phyloP scores from a whole-genome alignment of 2,888 invertebrate genomes.

The Imbricaverruca yamaguchii region DNA sequence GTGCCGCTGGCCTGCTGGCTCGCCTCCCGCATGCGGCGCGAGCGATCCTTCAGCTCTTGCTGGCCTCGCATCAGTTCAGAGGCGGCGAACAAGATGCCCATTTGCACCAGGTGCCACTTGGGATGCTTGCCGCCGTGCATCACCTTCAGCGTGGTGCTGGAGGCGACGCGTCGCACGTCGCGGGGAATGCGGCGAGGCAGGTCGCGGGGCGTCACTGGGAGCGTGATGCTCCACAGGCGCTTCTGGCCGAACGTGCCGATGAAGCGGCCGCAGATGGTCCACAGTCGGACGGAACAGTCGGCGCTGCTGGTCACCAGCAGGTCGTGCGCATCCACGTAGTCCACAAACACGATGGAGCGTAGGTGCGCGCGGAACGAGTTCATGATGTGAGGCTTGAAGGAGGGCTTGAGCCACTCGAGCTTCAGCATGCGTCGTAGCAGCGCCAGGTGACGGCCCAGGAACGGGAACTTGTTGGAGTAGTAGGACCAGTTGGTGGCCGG shows the following conservation, averaged over 20 bases:
- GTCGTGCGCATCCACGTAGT: slow-evolving; percentile 57
- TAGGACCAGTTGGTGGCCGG: slow-evolving; percentile 51
- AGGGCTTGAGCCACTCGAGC: slow-evolving; percentile 51
- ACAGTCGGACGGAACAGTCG: slow-evolving; percentile 64
- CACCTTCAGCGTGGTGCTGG: slow-evolving; percentile 66
- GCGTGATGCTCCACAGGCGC: slow-evolving; percentile 52
- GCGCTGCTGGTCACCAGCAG: slow-evolving; percentile 59
- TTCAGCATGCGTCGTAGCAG: slow-evolving; percentile 63
- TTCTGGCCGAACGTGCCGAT: slow-evolving; percentile 68
- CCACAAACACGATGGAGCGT: slow-evolving; percentile 57
- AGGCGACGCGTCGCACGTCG: slow-evolving; percentile 64
- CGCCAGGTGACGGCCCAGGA: slow-evolving; percentile 48
- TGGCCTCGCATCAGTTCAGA: background rate
- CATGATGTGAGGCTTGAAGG: slow-evolving; percentile 53
- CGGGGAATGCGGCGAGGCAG: slow-evolving; percentile 55
- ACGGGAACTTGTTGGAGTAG: slow-evolving; percentile 61
- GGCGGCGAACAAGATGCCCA: background rate
- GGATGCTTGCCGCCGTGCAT: slow-evolving; percentile 27
- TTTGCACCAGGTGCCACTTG: slow-evolving; percentile 7
- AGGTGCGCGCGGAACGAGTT: slow-evolving; percentile 65
- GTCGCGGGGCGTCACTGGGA: slow-evolving; percentile 42
- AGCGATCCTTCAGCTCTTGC: background rate
- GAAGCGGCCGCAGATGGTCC: slow-evolving; percentile 62
- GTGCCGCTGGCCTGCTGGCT: background rate
- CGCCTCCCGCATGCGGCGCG: background rate